Evolutionary conservation across 1,140 invertebrate species (phyloP), one percentile per base, ranked within the genome.

Genomic region (Marisa cornuarietis): DNA sequence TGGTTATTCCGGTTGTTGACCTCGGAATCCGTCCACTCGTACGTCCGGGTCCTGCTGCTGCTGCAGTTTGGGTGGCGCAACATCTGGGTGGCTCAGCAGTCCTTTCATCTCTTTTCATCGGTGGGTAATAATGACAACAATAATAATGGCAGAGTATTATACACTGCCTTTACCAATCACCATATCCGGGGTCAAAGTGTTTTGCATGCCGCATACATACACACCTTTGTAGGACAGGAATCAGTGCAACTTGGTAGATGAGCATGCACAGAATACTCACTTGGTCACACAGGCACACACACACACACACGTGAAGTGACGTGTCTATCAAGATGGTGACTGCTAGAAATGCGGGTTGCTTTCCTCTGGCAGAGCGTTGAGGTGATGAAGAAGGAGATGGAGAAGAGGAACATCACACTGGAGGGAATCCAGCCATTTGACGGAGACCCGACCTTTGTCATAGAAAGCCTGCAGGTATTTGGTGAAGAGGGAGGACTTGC

Each of bases 1-100:
- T 73, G 75, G 51, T 87, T 87, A 62, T 85, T 85, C 79, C 84
- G 87, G 9, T 68, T 86, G 54, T 80, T 80, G 62, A 78, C 83
- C 20, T 83, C 87, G 0, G 87, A 87, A 31, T 73, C 62, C 31
- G 65, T 74, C 14, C 24, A 79, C 22, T 84, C 82, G 31, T 49
- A 73, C 6, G 81, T 66, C 9, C 61, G 85, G 31, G 71, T 85
- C 11, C 61, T 65, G 26, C 76, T 85, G 7, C 74, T 85, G 63
- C 69, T 76, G 52, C 9, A 76, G 20, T 80, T 83, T n/a, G 66
- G 73, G 65, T 85, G 85, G 85, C 81, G 72, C 49, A 79, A 79
- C 31, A 68, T 83, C 13, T 73, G 80, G 58, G 79, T 79, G 14
- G 77, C 84, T 4, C 80, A 85, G 66, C 66, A 83, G 68, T 76